A percentile compares a stretch with the other conserved stretches of the same genome.
These are phyloP conservation scores for Corythucha ciliata DNA, from an alignment of 2,888 invertebrate species.

Conservation along the genomic window DNA sequence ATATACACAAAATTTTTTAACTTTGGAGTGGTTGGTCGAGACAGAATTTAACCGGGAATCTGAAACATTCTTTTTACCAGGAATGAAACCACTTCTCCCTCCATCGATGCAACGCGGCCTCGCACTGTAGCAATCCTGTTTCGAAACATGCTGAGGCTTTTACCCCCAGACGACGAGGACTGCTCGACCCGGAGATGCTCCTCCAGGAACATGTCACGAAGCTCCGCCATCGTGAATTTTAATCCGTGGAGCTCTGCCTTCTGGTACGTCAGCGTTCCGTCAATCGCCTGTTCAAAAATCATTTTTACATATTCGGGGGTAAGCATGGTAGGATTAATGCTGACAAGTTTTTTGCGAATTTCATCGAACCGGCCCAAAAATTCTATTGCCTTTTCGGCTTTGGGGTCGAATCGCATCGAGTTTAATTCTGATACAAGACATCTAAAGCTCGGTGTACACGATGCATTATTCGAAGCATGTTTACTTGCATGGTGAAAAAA, in stretches of 20 bases:
- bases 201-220: slow-evolving; percentile 13
- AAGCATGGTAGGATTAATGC: neutral
- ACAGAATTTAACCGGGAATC: too few relatives aligned
- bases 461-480: too few relatives aligned
- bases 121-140: too few relatives aligned
- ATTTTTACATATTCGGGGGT: neutral
- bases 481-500: too few relatives aligned
- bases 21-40: too few relatives aligned
- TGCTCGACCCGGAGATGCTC: slow-evolving; percentile 7
- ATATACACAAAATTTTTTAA: too few relatives aligned
- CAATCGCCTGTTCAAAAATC: slow-evolving; percentile 11
- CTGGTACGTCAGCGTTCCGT: slow-evolving; percentile 3
- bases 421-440: slow-evolving; percentile 2
- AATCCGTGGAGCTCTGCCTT: slow-evolving; percentile 12
- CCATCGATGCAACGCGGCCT: too few relatives aligned
- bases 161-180: too few relatives aligned
- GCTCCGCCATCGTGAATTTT: slow-evolving; percentile 5
- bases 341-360: neutral
- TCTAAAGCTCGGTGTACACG: too few relatives aligned
- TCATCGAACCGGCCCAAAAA: slow-evolving; percentile 11
- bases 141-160: too few relatives aligned
- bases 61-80: too few relatives aligned
- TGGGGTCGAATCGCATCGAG: slow-evolving; percentile 12
- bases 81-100: too few relatives aligned
- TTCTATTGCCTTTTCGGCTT: slow-evolving; percentile 6